Conservation (phyloP, 2,888 invertebrate species). For the Spodoptera littoralis region DNA sequence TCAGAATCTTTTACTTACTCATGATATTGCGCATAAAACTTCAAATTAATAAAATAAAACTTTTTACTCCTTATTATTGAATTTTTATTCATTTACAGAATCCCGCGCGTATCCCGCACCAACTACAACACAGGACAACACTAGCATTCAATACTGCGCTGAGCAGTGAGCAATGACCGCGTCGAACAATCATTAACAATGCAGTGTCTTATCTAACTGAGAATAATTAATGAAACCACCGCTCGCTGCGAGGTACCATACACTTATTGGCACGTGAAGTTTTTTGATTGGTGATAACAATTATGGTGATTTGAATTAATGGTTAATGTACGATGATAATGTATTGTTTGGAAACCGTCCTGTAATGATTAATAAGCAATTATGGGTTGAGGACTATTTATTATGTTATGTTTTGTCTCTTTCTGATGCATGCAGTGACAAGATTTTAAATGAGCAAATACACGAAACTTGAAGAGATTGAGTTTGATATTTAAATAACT, state of each 20-base stretch:
- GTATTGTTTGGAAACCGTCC: not conserved
- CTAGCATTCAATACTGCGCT: slow-evolving; percentile 67
- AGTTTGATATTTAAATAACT: too few relatives aligned
- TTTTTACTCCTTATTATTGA: too few relatives aligned
- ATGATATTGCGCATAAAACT: too few relatives aligned
- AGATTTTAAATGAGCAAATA: too few relatives aligned
- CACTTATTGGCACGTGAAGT: slow-evolving; percentile 53
- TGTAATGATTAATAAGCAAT: not conserved
- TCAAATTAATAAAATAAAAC: too few relatives aligned
- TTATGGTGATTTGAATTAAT: slow-evolving; percentile 26
- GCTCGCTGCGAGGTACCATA: slow-evolving; percentile 79
- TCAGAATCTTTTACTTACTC: too few relatives aligned
- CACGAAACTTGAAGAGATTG: too few relatives aligned
- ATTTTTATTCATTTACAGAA: not conserved
- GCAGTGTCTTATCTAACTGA: slow-evolving; percentile 87
- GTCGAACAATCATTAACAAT: slow-evolving; percentile 83
- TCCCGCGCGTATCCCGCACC: not conserved
- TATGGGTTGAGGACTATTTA: not conserved
- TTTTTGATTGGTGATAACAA: slow-evolving; percentile 34
- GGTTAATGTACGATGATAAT: slow-evolving; percentile 16
- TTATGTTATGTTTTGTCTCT: too few relatives aligned
- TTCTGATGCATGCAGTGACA: too few relatives aligned
- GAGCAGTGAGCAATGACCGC: slow-evolving; percentile 82
- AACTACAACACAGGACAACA: slow-evolving; percentile 22
- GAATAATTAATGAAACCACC: slow-evolving; percentile 88